Evolutionary conservation across 2,888 invertebrate species (phyloP), one percentile per base, ranked within the genome.

Genomic region (Sarcophaga caerulescens): DNA sequence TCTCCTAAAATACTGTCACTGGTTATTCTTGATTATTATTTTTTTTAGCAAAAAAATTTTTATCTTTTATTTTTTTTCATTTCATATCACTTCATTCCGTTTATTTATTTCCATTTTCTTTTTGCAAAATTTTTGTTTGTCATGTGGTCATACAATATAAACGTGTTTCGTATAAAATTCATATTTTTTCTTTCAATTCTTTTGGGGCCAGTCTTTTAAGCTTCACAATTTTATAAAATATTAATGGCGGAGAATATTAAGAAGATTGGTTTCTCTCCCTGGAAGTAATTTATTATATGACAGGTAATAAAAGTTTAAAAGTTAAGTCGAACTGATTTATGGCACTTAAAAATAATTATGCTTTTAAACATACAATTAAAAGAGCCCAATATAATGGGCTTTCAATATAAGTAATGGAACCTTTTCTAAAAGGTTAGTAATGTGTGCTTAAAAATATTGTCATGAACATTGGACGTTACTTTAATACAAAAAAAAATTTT

Each of bases 61-160:
- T 70, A 23, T 71, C 14, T 10, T 25, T 35, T 60, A 3, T 21
- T 60, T 60, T 25, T 57, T 23, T 70, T 70, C 4, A 70, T 35
- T 71, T 35, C 59, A 59, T 10, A 17, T 52, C 52, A 17, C 52
- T 52, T 35, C 35, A 52, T 17, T 17, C 52, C 0, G 0, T n/a
- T 21, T n/a, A 5, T 57, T 75, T 63, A 66, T 66, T 45, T 12
- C 62, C 23, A 6, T 44, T 14, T 63, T 63, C 14, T 45, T 35
- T 44, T 68, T 17, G 47, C 45, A 23, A 71, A 71, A 25, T 59
- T 19, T 57, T 60, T 68, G 17, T 80, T 52, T 57, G 65, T 78
- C 69, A n/a, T n/a, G n/a, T n/a, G n/a, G n/a, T n/a, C n/a, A n/a
- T n/a, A n/a, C n/a, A n/a, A n/a, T n/a, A n/a, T 23, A 63, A 76